These are phyloP conservation scores for Arbacia lixula DNA, from an alignment of 53 echinoderm and acorn worm genomes.

Conservation along the genomic window DNA sequence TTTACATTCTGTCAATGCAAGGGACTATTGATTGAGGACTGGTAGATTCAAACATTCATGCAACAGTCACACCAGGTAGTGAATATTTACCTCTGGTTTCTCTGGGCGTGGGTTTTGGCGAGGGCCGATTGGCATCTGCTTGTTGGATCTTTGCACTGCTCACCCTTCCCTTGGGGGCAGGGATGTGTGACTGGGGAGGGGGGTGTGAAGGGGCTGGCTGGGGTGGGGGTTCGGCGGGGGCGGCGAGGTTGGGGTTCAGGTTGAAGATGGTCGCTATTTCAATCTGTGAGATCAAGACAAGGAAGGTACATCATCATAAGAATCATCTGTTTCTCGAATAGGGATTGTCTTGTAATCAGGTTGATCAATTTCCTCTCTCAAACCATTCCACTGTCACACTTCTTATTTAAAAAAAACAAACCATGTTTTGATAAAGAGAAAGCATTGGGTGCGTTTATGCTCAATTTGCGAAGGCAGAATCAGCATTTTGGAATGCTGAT, in stretches of 20 bases:
- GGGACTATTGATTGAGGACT: no score
- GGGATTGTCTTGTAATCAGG: background rate
- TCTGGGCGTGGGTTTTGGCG: slow-evolving; percentile 66
- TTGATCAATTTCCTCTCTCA: slow-evolving; percentile 79
- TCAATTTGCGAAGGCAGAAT: no score
- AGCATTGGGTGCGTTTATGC: no score
- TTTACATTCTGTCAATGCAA: no score
- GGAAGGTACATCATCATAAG: background rate
- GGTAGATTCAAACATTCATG: no score
- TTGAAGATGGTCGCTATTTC: slow-evolving; percentile 78
- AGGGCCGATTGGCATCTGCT: slow-evolving; percentile 62
- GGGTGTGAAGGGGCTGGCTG: background rate
- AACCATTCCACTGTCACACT: slow-evolving; percentile 99
- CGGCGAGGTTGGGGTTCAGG: slow-evolving; percentile 82
- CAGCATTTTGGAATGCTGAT: no score
- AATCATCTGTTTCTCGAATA: background rate
- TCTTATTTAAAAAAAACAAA: no score
- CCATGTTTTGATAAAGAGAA: no score
- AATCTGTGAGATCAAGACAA: slow-evolving; percentile 61
- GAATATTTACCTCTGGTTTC: slow-evolving; percentile 79
- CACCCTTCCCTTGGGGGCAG: slow-evolving; percentile 67
- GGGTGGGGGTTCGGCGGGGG: slow-evolving; percentile 32
- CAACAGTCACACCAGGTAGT: no score
- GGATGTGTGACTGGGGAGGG: slow-evolving; percentile 45
- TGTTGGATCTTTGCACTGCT: slow-evolving; percentile 71